Conservation (phyloP, 2,113 vertebrate genomes). For the Equus quagga region DNA sequence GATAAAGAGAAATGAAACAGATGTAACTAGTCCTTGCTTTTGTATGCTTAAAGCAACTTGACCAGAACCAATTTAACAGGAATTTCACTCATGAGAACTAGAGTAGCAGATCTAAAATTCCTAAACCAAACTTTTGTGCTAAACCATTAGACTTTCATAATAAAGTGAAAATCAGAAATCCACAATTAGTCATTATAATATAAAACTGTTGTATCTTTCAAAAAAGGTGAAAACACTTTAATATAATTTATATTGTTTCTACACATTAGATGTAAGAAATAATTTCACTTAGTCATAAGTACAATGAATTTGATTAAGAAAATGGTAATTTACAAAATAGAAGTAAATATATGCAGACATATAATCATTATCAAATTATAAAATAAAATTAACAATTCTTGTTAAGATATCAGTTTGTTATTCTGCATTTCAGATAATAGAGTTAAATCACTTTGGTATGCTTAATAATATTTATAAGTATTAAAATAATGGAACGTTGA, state of each 20-base stretch:
- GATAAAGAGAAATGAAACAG: constrained; percentile 63
- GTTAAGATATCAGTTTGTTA: constrained; percentile 73
- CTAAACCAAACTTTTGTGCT: constrained; percentile 67
- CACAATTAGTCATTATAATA: constrained; percentile 66
- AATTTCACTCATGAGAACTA: constrained; percentile 51
- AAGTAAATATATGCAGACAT: constrained; percentile 79
- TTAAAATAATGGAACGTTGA: constrained; percentile 82
- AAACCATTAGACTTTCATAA: constrained; percentile 66
- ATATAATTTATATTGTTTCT: constrained; percentile 77
- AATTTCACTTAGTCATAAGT: constrained; percentile 81
- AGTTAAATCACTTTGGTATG: constrained; percentile 74
- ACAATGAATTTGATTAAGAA: constrained; percentile 74
- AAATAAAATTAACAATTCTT: constrained; percentile 82
- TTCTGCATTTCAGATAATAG: constrained; percentile 81
- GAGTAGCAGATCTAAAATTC: background rate
- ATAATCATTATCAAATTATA: constrained; percentile 80
- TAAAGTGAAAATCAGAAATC: constrained; percentile 61
- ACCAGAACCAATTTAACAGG: constrained; percentile 8
- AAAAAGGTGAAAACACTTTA: constrained; percentile 79
- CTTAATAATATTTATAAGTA: constrained; percentile 78
- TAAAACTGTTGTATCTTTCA: constrained; percentile 56
- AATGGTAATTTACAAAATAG: constrained; percentile 79
- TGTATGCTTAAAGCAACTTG: constrained; percentile 35
- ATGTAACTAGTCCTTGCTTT: constrained; percentile 57
- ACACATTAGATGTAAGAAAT: constrained; percentile 78